phyloP scores from a whole-genome alignment of 2,113 vertebrate species.

The Lanius collurio region DNA sequence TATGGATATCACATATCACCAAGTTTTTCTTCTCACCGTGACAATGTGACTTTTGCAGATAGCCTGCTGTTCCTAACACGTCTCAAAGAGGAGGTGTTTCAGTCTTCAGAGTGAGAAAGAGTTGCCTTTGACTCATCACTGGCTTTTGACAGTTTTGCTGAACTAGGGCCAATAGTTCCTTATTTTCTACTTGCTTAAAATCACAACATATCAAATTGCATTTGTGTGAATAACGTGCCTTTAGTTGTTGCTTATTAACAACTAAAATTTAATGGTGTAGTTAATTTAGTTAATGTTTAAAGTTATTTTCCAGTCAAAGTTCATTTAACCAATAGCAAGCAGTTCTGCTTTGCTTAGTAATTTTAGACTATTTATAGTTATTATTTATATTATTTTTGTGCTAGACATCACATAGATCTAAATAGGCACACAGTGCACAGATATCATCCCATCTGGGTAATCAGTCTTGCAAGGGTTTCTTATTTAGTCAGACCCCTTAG shows the following conservation, averaged over 20 bases:
- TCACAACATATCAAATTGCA: conserved; percentile 64
- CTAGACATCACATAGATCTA: neutral
- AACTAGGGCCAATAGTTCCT: conserved; percentile 66
- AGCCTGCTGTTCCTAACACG: conserved; percentile 65
- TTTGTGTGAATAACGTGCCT: conserved; percentile 54
- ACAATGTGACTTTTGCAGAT: conserved; percentile 68
- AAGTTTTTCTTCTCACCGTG: conserved; percentile 66
- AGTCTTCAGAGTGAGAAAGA: conserved; percentile 64
- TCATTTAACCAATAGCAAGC: neutral
- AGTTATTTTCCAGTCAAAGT: neutral
- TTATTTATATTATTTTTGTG: neutral
- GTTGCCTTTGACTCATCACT: conserved; percentile 69
- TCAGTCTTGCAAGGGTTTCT: conserved; percentile 13
- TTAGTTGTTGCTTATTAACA: conserved; percentile 17
- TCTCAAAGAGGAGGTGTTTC: conserved; percentile 65
- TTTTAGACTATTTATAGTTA: conserved; percentile 39
- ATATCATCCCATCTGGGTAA: neutral
- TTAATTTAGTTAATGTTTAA: conserved; percentile 25
- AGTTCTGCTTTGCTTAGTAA: neutral
- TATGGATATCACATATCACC: conserved; percentile 67
- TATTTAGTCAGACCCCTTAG: conserved; percentile 1
- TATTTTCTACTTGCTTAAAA: conserved; percentile 65
- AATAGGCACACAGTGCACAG: neutral
- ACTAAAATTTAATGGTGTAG: conserved; percentile 12
- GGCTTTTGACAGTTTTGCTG: conserved; percentile 69